Evolutionary conservation across 2,888 invertebrate genomes (phyloP).

Genomic region (Agrenia bidenticulata): DNA sequence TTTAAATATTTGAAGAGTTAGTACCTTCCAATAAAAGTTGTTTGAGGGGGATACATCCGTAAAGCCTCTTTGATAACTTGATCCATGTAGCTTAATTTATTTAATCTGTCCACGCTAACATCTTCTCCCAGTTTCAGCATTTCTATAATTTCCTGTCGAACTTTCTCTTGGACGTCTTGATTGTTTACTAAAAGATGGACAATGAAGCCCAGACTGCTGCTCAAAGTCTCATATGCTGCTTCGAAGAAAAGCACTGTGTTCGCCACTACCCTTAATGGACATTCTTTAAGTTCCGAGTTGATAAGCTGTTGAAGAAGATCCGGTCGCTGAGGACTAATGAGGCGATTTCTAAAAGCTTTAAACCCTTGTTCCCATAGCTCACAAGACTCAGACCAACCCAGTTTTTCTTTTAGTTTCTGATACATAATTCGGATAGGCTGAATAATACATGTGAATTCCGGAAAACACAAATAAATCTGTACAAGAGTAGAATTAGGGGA

Average conservation of each 20-base stretch:
- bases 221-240: conserved; percentile 44
- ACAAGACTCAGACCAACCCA: conserved; percentile 25
- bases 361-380: conserved; percentile 33
- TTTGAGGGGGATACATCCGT: conserved; percentile 45
- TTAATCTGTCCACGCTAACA: background rate
- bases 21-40: conserved; percentile 46
- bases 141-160: conserved; percentile 31
- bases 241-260: conserved; percentile 47
- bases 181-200: conserved; percentile 39
- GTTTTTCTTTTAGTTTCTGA: conserved; percentile 1
- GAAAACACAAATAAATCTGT: conserved; percentile 34
- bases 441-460: conserved; percentile 28
- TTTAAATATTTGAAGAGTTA: conserved; percentile 3
- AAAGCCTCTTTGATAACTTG: conserved; percentile 35
- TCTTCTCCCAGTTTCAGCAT: background rate
- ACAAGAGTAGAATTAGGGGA: conserved; percentile 16
- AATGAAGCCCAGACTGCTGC: conserved; percentile 33
- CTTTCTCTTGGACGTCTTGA: conserved; percentile 26
- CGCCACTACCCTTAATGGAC: conserved; percentile 29
- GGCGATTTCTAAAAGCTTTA: conserved; percentile 4
- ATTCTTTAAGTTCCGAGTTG: conserved; percentile 12
- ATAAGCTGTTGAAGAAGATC: conserved; percentile 31
- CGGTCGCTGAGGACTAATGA: background rate
- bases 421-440: conserved; percentile 23
- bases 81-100: conserved; percentile 16